Base-by-base conservation (phyloP, 1,140 invertebrate genomes). In the Prorops nasuta region DNA sequence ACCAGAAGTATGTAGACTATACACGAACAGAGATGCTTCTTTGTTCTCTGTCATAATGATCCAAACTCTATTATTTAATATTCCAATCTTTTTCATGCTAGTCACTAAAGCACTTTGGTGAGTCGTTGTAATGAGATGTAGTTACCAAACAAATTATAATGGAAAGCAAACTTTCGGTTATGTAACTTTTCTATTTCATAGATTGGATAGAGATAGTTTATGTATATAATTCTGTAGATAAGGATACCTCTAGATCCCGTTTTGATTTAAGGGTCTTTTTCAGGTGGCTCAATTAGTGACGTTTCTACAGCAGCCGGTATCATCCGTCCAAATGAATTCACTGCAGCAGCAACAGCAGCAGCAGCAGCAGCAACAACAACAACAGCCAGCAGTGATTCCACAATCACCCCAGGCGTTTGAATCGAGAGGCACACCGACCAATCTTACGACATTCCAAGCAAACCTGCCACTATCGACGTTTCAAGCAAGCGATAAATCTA, bases 271-370 rank as follows among this genome's bases (percentile, higher is more conserved):
- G 14, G 14, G 56, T 24, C 53, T 43, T 6, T 62, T 56, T 1
- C 77, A 81, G 74, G 82, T 86, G 52, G 81, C 79, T 19, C 85
- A 86, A 56, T 68, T 87, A 46, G 83, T 86, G 16, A 83, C 83
- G 60, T 86, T 86, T 56, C 71, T 86, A 0, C 83, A 86, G 50
- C 77, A 81, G 24, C 81, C 85, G 38, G 51, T 66, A 39, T 56
- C 35, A 34, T 56, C 55, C 17, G 48, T 56, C 42, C 67, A 58
- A 44, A 43, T 56, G 50, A 55, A 39, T 9, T 28, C 54, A 16
- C 32, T n/a, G n/a, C n/a, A n/a, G n/a, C n/a, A n/a, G n/a, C 24
- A 17, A 31, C 42, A 16, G 10, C 63, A n/a, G 34, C 70, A 14
- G 55, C 43, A 39, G 19, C 51, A 46, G 20, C 68, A 69, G 47